Conservation (phyloP, 2,888 invertebrate species). For the Ornithoptera alexandrae region DNA sequence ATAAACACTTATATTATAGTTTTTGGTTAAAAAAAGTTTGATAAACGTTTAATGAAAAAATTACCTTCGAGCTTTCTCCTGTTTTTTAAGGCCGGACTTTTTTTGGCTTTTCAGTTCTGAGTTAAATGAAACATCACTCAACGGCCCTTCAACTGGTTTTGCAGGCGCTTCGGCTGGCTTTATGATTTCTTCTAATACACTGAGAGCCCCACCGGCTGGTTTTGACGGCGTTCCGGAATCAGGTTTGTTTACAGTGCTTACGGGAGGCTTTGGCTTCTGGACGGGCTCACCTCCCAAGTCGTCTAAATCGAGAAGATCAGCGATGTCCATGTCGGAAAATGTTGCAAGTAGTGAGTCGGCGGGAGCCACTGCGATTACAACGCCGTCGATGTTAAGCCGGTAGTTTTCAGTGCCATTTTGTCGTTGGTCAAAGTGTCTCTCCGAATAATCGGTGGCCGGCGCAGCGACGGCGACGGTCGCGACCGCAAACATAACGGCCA, state of each 20-base stretch:
- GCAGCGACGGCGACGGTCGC: constrained; percentile 45
- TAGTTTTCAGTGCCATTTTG: constrained; percentile 90
- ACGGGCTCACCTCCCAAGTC: constrained; percentile 45
- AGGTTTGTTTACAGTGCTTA: constrained; percentile 37
- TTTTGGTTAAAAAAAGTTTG: background rate
- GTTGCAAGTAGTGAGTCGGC: constrained; percentile 81
- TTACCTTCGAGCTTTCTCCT: constrained; percentile 69
- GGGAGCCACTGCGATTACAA: constrained; percentile 84
- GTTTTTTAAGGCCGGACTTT: constrained; percentile 58
- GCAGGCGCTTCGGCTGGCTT: constrained; percentile 36
- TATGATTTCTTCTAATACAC: background rate
- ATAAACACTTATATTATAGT: background rate
- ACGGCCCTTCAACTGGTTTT: constrained; percentile 39
- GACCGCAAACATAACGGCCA: constrained; percentile 48
- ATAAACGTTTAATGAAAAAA: background rate
- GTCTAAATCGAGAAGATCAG: constrained; percentile 59
- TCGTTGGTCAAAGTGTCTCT: constrained; percentile 81
- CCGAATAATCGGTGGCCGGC: constrained; percentile 46
- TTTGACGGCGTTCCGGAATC: constrained; percentile 37
- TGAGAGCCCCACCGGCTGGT: constrained; percentile 35
- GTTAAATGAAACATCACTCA: constrained; percentile 54
- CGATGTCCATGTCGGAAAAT: constrained; percentile 69
- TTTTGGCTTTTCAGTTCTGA: constrained; percentile 54
- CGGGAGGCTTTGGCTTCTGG: constrained; percentile 39
- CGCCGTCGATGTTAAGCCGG: constrained; percentile 83